These are phyloP conservation scores for Caenorhabditis sinica DNA, from an alignment of 2,888 invertebrate genomes.

Conservation along the genomic window DNA sequence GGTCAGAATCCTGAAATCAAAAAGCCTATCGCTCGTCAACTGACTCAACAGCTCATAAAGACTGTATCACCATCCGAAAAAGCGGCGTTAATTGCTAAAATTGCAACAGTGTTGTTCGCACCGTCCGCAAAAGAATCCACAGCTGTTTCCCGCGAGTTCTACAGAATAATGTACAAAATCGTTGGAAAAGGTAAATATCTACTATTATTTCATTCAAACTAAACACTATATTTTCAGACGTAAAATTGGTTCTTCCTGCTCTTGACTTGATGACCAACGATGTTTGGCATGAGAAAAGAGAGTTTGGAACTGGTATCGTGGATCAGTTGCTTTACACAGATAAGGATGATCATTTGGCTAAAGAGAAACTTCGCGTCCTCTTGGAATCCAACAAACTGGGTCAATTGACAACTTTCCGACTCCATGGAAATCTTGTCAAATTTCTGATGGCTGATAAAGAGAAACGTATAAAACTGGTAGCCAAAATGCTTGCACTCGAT, in stretches of 20 bases:
- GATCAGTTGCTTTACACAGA: constrained; percentile 42
- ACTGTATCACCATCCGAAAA: constrained; percentile 25
- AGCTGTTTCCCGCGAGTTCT: constrained; percentile 2
- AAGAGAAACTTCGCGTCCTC: constrained; percentile 46
- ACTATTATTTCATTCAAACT: not conserved
- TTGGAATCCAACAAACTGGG: constrained; percentile 55
- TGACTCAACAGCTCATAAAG: constrained; percentile 39
- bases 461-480: constrained; percentile 28
- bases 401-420: constrained; percentile 23
- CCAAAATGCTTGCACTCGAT: constrained; percentile 50
- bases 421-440: constrained; percentile 32
- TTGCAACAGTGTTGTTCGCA: constrained; percentile 57
- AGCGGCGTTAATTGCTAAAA: constrained; percentile 36
- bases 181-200: constrained; percentile 40
- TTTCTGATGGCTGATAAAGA: constrained; percentile 34
- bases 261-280: constrained; percentile 42
- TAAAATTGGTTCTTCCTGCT: constrained; percentile 55
- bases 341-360: constrained; percentile 52
- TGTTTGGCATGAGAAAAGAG: constrained; percentile 43
- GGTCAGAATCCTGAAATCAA: constrained; percentile 49
- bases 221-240: constrained; percentile 36
- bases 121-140: constrained; percentile 32
- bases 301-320: constrained; percentile 60
- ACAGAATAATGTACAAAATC: constrained; percentile 52
- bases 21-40: constrained; percentile 37